Conservation (phyloP, 1,140 invertebrate species). For the Drosophila insularis region DNA sequence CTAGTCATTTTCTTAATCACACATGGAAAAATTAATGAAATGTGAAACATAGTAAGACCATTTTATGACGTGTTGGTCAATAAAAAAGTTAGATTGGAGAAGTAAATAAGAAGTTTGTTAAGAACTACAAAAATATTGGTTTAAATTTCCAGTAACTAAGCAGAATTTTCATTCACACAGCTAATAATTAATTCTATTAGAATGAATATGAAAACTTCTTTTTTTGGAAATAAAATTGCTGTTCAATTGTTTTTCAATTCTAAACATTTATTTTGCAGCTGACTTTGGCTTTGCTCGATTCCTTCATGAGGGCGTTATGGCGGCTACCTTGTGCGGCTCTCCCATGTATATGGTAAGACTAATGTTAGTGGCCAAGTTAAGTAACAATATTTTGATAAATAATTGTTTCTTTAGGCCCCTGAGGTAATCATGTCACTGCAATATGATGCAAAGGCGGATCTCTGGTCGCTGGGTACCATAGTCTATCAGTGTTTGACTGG, state of each 20-base stretch:
- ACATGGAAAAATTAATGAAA: too few relatives aligned
- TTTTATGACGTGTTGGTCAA: too few relatives aligned
- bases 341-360: slow-evolving; percentile 98
- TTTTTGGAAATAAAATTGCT: too few relatives aligned
- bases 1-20: too few relatives aligned
- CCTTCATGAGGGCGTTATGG: slow-evolving; percentile 99
- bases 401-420: slow-evolving; percentile 88
- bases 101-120: too few relatives aligned
- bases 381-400: background rate
- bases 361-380: background rate
- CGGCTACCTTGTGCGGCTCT: slow-evolving; percentile 98
- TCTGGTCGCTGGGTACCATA: slow-evolving; percentile 99
- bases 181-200: too few relatives aligned
- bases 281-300: slow-evolving; percentile 99
- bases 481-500: slow-evolving; percentile 99
- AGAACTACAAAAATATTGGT: too few relatives aligned
- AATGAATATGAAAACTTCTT: too few relatives aligned
- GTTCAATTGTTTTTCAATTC: background rate
- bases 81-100: too few relatives aligned
- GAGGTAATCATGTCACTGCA: slow-evolving; percentile 99
- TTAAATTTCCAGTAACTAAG: too few relatives aligned
- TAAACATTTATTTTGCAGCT: slow-evolving; percentile 83
- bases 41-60: too few relatives aligned
- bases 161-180: too few relatives aligned
- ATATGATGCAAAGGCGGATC: slow-evolving; percentile 99